Conservation (phyloP, 2,113 vertebrate species). For the Zeus faber region DNA sequence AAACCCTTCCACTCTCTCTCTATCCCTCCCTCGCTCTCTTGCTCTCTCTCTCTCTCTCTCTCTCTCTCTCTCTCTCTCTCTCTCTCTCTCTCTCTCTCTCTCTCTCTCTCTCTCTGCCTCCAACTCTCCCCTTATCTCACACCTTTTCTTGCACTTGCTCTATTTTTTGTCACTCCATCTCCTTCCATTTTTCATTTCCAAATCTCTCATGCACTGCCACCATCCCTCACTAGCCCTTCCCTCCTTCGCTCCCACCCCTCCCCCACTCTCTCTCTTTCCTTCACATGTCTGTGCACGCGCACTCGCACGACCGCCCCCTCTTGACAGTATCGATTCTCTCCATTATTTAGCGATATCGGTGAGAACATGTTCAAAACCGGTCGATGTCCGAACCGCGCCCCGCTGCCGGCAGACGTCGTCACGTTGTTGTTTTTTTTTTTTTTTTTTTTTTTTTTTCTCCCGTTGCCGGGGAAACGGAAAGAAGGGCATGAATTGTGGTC, state of each 20-base stretch:
- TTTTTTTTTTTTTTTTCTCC: too few relatives aligned
- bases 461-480: slow-evolving; percentile 51
- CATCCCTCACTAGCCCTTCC: slow-evolving; percentile 8
- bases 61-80: slow-evolving; percentile 30
- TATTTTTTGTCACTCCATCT: slow-evolving; percentile 27
- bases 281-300: slow-evolving; percentile 39
- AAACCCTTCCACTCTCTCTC: slow-evolving; percentile 41
- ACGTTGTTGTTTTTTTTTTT: slow-evolving; percentile 46
- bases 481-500: slow-evolving; percentile 21
- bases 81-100: slow-evolving; percentile 18
- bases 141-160: slow-evolving; percentile 14
- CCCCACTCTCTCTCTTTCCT: slow-evolving; percentile 26
- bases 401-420: slow-evolving; percentile 20
- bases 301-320: slow-evolving; percentile 16
- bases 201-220: slow-evolving; percentile 28
- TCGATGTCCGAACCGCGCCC: slow-evolving; percentile 32
- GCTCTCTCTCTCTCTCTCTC: too few relatives aligned
- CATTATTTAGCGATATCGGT: slow-evolving; percentile 46
- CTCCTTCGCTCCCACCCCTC: slow-evolving; percentile 42
- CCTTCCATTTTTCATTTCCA: slow-evolving; percentile 37
- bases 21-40: slow-evolving; percentile 51
- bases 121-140: not conserved
- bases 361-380: slow-evolving; percentile 41
- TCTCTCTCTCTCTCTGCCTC: not conserved
- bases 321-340: slow-evolving; percentile 38